These are phyloP conservation scores for Tapirus terrestris DNA, from an alignment of 2,113 vertebrate species.

Conservation along the genomic window DNA sequence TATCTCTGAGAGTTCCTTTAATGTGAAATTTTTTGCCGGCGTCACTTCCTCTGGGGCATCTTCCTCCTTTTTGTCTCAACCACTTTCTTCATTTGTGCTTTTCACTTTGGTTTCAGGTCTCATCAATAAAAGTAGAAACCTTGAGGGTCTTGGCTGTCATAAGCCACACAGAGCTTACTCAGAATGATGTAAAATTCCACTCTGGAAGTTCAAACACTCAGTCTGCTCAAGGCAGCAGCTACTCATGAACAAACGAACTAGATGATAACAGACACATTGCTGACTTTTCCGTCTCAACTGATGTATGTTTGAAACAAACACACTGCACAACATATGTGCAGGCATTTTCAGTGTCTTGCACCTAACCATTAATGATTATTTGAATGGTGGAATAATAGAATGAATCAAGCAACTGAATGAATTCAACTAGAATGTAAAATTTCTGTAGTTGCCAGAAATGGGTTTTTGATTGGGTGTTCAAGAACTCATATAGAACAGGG, in stretches of 20 bases:
- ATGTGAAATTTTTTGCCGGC: neutral
- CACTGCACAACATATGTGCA: neutral
- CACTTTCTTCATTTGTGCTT: neutral
- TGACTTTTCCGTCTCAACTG: neutral
- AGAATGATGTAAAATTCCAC: neutral
- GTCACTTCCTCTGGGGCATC: neutral
- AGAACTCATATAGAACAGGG: neutral
- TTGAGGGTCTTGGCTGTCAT: neutral
- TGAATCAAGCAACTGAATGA: neutral
- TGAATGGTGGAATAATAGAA: neutral
- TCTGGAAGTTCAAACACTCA: constrained; percentile 14
- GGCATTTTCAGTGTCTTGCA: neutral
- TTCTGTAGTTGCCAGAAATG: neutral
- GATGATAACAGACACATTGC: neutral
- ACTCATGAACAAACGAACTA: neutral
- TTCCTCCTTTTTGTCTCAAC: neutral
- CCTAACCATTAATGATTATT: neutral
- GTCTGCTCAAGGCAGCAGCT: neutral
- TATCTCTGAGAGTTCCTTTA: neutral
- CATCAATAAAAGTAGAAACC: neutral
- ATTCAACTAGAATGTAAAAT: neutral
- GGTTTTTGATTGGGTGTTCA: neutral
- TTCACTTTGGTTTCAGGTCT: neutral
- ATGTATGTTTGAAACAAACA: neutral
- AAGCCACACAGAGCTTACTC: neutral